phyloP scores from a whole-genome alignment of 2,888 invertebrate genomes.

The Meiosimyza decipiens region DNA sequence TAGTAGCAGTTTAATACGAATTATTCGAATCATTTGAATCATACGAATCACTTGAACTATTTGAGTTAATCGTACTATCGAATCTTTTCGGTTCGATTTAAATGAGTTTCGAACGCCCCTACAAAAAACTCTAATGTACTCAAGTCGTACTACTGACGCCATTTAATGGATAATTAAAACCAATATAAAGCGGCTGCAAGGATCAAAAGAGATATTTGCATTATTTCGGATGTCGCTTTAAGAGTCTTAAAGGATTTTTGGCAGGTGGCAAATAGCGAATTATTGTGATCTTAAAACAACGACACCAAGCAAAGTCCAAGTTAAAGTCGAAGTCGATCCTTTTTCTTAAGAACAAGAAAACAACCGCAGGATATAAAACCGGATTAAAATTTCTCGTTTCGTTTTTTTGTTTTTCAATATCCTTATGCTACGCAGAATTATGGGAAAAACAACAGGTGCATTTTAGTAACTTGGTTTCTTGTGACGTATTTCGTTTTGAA shows the following conservation, averaged over 20 bases:
- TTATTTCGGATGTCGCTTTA: slow-evolving; percentile 26
- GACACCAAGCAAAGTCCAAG: background rate
- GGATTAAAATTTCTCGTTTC: slow-evolving; percentile 41
- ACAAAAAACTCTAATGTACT: background rate
- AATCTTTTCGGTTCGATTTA: too few relatives aligned
- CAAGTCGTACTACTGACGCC: slow-evolving; percentile 10
- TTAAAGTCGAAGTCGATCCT: slow-evolving; percentile 14
- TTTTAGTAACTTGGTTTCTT: background rate
- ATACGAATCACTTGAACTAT: too few relatives aligned
- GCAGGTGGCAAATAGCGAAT: slow-evolving; percentile 50
- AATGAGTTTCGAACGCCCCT: too few relatives aligned
- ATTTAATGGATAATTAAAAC: slow-evolving; percentile 35
- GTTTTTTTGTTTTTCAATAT: slow-evolving; percentile 2
- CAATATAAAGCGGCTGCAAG: background rate
- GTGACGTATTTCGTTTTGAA: too few relatives aligned
- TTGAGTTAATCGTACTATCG: too few relatives aligned
- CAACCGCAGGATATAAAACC: slow-evolving; percentile 46
- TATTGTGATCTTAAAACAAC: slow-evolving; percentile 40
- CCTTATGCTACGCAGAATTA: slow-evolving; percentile 38
- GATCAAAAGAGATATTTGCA: background rate
- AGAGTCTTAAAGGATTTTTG: slow-evolving; percentile 32
- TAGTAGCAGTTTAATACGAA: too few relatives aligned
- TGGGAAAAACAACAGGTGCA: slow-evolving; percentile 63
- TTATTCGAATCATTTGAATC: too few relatives aligned
- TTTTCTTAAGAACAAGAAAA: slow-evolving; percentile 15